These are phyloP conservation scores for Lucinisca nassula DNA, from an alignment of 2,888 invertebrate genomes.

Conservation along the genomic window DNA sequence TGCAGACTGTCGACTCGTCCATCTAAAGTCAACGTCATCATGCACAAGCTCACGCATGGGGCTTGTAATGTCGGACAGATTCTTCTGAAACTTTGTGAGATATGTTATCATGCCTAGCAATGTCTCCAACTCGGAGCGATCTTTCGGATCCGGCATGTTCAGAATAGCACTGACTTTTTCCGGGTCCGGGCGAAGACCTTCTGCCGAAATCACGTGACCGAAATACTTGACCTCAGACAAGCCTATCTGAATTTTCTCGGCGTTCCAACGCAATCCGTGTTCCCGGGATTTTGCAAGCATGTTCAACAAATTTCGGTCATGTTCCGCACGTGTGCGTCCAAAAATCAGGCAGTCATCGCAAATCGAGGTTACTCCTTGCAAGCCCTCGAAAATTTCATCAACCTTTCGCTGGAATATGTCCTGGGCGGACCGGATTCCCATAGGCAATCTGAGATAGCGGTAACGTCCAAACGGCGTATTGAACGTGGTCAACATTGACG, in stretches of 20 bases:
- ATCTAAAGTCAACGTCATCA: constrained; percentile 37
- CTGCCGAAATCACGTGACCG: constrained; percentile 5
- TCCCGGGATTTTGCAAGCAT: not conserved
- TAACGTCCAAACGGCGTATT: constrained; percentile 64
- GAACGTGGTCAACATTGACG: constrained; percentile 53
- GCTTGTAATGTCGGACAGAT: constrained; percentile 43
- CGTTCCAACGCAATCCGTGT: constrained; percentile 19
- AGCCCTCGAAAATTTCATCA: constrained; percentile 43
- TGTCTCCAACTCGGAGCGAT: constrained; percentile 20
- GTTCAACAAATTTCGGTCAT: not conserved
- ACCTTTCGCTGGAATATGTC: constrained; percentile 48
- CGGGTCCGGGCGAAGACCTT: constrained; percentile 13
- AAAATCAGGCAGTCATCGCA: constrained; percentile 17
- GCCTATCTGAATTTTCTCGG: constrained; percentile 13
- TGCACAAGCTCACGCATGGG: not conserved
- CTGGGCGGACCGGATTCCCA: constrained; percentile 39
- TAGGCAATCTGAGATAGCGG: constrained; percentile 58
- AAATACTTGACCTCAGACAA: constrained; percentile 8
- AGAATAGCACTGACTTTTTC: constrained; percentile 1
- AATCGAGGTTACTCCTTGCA: constrained; percentile 34
- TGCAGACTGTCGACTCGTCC: constrained; percentile 15
- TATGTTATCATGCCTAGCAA: too few species aligned
- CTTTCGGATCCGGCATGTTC: constrained; percentile 9
- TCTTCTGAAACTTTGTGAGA: constrained; percentile 50
- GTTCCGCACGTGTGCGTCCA: not conserved